A percentile compares a stretch with the other conserved stretches of the same genome.
These are phyloP conservation scores for Sturnira hondurensis DNA, from an alignment of 2,113 vertebrate genomes.

Conservation along the genomic window DNA sequence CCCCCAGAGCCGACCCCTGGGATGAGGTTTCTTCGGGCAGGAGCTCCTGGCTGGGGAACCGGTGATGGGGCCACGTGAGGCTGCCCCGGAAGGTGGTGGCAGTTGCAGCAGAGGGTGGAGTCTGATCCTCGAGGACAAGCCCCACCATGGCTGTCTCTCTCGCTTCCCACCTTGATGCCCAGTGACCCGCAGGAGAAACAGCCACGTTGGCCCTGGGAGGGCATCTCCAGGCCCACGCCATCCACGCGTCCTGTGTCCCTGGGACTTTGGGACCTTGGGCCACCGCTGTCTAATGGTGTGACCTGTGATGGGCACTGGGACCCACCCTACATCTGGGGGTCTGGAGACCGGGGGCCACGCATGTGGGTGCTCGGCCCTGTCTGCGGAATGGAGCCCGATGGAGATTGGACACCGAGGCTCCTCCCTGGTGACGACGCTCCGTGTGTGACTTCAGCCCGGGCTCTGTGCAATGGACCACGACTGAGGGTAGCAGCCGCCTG, in stretches of 20 bases:
- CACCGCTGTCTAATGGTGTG: neutral
- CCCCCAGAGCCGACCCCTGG: neutral
- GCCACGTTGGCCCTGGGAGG: neutral
- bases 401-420: neutral
- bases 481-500: accelerated
- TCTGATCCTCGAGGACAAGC: neutral
- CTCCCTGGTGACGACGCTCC: neutral
- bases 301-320: neutral
- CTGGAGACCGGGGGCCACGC: neutral
- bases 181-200: neutral
- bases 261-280: neutral
- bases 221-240: neutral
- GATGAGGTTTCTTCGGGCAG: accelerated
- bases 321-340: no score
- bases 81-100: neutral
- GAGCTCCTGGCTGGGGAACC: neutral
- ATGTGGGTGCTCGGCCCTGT: accelerated
- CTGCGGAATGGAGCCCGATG: accelerated
- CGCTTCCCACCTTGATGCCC: accelerated
- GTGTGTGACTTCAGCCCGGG: accelerated
- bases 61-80: neutral
- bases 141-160: accelerated
- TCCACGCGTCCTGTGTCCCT: neutral
- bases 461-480: neutral
- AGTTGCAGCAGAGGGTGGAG: neutral